phyloP scores from a whole-genome alignment of 2,888 invertebrate species.

The Drosophila peninsularis region DNA sequence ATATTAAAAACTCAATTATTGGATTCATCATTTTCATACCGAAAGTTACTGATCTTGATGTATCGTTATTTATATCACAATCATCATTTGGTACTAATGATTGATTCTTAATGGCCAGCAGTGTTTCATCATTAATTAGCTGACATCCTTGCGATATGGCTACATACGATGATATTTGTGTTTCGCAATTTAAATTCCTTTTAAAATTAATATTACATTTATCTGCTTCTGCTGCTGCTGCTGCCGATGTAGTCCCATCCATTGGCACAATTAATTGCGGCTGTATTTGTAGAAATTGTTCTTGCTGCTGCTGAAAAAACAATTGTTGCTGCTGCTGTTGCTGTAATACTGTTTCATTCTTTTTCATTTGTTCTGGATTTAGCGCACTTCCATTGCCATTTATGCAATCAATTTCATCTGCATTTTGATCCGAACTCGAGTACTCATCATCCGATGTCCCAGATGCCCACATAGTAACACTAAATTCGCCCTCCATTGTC shows the following conservation, averaged over 20 bases:
- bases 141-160: constrained; percentile 16
- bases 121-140: constrained; percentile 13
- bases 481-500: constrained; percentile 98
- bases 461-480: constrained; percentile 99
- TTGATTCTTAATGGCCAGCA: constrained; percentile 21
- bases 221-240: constrained; percentile 1
- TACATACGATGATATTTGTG: constrained; percentile 12
- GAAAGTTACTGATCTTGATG: constrained; percentile 31
- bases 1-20: not conserved
- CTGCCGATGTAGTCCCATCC: constrained; percentile 5
- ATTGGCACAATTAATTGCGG: constrained; percentile 36
- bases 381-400: constrained; percentile 85
- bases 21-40: constrained; percentile 9
- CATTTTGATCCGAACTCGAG: constrained; percentile 95
- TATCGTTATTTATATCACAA: constrained; percentile 33
- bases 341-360: constrained; percentile 41
- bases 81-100: constrained; percentile 27
- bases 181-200: constrained; percentile 25
- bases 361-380: constrained; percentile 12
- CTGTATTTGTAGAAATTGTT: constrained; percentile 47
- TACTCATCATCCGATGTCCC: constrained; percentile 94
- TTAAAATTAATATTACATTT: constrained; percentile 9
- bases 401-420: constrained; percentile 86
- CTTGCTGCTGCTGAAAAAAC: constrained; percentile 57
- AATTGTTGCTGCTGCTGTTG: constrained; percentile 50